Conservation (phyloP, 1,140 invertebrate species). For the Nasonia longicornis region DNA sequence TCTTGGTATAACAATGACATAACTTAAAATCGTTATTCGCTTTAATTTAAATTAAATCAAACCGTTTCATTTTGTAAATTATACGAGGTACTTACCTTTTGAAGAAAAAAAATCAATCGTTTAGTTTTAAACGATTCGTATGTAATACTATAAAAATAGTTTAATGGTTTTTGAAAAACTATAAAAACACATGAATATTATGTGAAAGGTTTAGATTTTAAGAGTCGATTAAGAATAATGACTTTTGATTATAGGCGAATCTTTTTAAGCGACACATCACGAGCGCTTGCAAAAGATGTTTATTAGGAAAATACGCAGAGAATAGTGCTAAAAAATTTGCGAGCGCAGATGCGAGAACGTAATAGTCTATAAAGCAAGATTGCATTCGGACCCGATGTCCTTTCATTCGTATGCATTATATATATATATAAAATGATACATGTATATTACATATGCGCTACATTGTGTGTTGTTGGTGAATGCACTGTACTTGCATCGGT, state of each 20-base stretch:
- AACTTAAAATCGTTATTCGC: background rate
- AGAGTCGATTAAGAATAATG: slow-evolving; percentile 23
- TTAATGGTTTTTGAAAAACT: slow-evolving; percentile 34
- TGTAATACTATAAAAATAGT: background rate
- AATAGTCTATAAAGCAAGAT: slow-evolving; percentile 47
- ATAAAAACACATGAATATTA: slow-evolving; percentile 16
- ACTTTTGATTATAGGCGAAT: slow-evolving; percentile 19
- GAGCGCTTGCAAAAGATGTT: slow-evolving; percentile 8
- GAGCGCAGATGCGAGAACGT: slow-evolving; percentile 20
- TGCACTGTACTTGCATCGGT: slow-evolving; percentile 43
- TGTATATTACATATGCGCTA: slow-evolving; percentile 46
- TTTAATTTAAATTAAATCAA: background rate
- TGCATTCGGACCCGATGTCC: slow-evolving; percentile 45
- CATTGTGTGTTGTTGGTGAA: slow-evolving; percentile 43
- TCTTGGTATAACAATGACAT: background rate
- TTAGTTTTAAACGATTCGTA: background rate
- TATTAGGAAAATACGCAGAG: slow-evolving; percentile 27
- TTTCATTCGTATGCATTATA: slow-evolving; percentile 48
- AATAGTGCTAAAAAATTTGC: slow-evolving; percentile 26
- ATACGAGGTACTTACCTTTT: background rate
- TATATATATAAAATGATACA: slow-evolving; percentile 48
- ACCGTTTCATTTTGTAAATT: background rate
- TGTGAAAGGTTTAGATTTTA: slow-evolving; percentile 34
- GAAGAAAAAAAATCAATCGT: background rate
- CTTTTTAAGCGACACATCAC: slow-evolving; percentile 16